Base-by-base conservation (phyloP, 1,140 invertebrate genomes). In the Psilanteris sp. region DNA sequence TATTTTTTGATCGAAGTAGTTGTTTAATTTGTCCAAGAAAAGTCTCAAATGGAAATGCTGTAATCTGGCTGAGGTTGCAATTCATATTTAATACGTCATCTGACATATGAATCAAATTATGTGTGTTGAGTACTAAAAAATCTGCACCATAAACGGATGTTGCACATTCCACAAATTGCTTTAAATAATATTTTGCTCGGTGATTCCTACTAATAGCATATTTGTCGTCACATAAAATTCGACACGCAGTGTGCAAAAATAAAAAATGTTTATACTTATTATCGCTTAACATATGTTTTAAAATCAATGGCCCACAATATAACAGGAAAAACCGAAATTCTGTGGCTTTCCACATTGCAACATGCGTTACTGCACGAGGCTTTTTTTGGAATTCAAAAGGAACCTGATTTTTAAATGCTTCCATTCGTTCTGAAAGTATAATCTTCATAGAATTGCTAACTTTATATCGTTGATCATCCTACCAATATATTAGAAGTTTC, bases 311-410 rank as follows among this genome's bases (percentile, higher is more conserved):
- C 0, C 41, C 26, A 46, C 41, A 46, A 29, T 46, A 46, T 1
- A 29, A 9, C 29, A 46, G 7, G 4, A 46, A 16, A 29, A 46
- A 16, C 15, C 8, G 4, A 16, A 44, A 26, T 29, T n/a, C 26
- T 0, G 5, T 15, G 4, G 13, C 41, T 13, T 29, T 44, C 5
- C 18, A 39, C 16, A 20, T 20, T 6, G 15, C 1, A 4, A 18
- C 9, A 16, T 39, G 2, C n/a, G 6, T 16, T 16, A 36, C 3
- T 1, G 32, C 2, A 16, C 32, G 4, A n/a, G 32, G 15, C 16
- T 36, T 36, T 8, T 14, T 2, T 10, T 1, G 8, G 9, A 39
- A 39, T 39, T 90, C 90, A 6, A 83, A 84, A 3, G 16, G 36
- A 3, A 39, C 6, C 10, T 39, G 36, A 10, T 22, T 39, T 10